Percentiles rank a stretch among this genome's conserved stretches.
Evolutionary conservation across 92 coral and sea anemone species (phyloP).

Genomic region (Isaurus tuberculatus): DNA sequence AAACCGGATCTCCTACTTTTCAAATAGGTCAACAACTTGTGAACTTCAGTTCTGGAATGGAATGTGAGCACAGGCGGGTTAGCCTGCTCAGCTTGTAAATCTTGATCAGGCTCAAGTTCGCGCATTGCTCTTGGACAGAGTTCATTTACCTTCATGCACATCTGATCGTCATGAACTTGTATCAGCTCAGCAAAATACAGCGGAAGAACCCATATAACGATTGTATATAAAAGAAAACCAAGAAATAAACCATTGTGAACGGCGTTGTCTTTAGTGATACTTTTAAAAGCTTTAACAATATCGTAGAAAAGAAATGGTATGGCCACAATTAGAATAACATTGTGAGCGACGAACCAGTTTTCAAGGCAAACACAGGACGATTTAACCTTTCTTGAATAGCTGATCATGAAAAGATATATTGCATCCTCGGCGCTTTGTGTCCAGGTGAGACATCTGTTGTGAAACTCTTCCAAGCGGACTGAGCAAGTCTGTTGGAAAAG

Average conservation of each 20-base stretch:
- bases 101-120: slow-evolving; percentile 42
- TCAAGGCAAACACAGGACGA: slow-evolving; percentile 41
- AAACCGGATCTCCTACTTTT: slow-evolving; percentile 63
- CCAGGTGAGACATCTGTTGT: slow-evolving; percentile 46
- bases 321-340: slow-evolving; percentile 62
- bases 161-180: slow-evolving; percentile 56
- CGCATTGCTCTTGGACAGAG: slow-evolving; percentile 57
- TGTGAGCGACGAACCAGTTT: slow-evolving; percentile 63
- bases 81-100: background rate
- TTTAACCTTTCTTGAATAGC: slow-evolving; percentile 61
- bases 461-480: slow-evolving; percentile 42
- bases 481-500: slow-evolving; percentile 65
- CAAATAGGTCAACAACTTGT: slow-evolving; percentile 60
- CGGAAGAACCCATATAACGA: slow-evolving; percentile 65
- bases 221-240: slow-evolving; percentile 56
- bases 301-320: slow-evolving; percentile 62
- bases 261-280: slow-evolving; percentile 24
- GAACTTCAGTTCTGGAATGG: slow-evolving; percentile 65
- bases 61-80: slow-evolving; percentile 47
- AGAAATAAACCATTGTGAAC: slow-evolving; percentile 58
- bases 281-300: slow-evolving; percentile 54
- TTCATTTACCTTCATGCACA: slow-evolving; percentile 59
- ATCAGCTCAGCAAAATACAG: slow-evolving; percentile 63
- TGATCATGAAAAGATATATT: slow-evolving; percentile 42
- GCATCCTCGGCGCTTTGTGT: slow-evolving; percentile 58